Base-by-base conservation (phyloP, 2,797 vertebrate species). In the Zalophus californianus region DNA sequence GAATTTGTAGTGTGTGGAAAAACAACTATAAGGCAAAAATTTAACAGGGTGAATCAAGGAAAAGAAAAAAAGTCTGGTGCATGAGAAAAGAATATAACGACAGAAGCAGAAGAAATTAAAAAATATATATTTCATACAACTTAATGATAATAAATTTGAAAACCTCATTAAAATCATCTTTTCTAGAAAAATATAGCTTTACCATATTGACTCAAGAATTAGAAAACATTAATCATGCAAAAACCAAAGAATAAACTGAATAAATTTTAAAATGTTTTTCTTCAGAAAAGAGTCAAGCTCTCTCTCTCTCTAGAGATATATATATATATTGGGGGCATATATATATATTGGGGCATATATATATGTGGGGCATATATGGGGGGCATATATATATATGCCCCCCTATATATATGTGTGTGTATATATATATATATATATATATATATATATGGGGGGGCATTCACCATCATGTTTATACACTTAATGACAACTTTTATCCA, bases 111-210 rank as follows among this genome's bases (percentile, higher is more conserved):
- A 52, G 56, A 92, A 16, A 75, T 66, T 3, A 86, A 72, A 38
- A 62, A 54, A 58, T 13, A 75, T 13, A 4, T 72, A 52, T 60
- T 62, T 70, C 64, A 32, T 44, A 54, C 0, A 50, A 20, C 18
- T 27, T 73, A 27, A 70, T 87, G 14, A 58, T 13, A 84, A 90
- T 68, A 82, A 35, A 95, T 86, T 77, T 84, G 38, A n/a, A 93
- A 90, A 79, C 25, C 23, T 85, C 89, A 20, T 80, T 64, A 60
- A 93, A 93, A 90, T 54, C 8, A 78, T n/a, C 11, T 68, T 79
- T 80, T 68, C 50, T 84, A 60, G 68, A 78, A 89, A 92, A 84
- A 91, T 7, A 21, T 41, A 52, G 10, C 41, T 70, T 89, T 83
- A n/a, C 6, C 66, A 58, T 60, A 83, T 41, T 52, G 25, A 88